Evolutionary conservation across 2,113 vertebrate species (phyloP), one percentile per base, ranked within the genome.

Genomic region (Paratilapia polleni): DNA sequence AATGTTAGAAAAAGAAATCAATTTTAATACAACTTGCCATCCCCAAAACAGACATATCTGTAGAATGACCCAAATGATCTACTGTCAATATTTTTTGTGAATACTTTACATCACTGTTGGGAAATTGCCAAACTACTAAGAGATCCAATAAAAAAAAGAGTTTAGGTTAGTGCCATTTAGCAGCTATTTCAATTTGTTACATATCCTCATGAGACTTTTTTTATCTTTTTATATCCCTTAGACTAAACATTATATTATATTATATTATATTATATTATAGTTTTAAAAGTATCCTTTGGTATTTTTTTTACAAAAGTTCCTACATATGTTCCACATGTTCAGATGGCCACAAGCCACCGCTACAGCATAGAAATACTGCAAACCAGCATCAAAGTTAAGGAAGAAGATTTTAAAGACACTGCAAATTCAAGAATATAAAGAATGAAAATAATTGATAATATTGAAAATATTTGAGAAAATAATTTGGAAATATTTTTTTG

Each of bases 281-380:
- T 8, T 17, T 43, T 47, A 17, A 68, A 68, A 43, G 38, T 47
- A 26, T 7, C 43, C 22, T 68, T 26, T 26, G 5, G 26, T 68
- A 62, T 36, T 62, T 31, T 62, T 11, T 36, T 11, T n/a, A n/a
- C 22, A 68, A 19, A 47, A 4, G 13, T 47, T 47, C 13, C 43
- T 14, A 14, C 43, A 5, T 36, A 8, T 47, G 22, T 70, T 70
- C 9, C 43, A 28, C 15, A 12, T 49, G 66, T n/a, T n/a, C 7
- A 20, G 52, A 54, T 20, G 3, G 19, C 20, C 52, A 56, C 20
- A n/a, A 56, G 52, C 4, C 52, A 56, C 52, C 10, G 15, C 15
- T 0, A 28, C 0, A 1, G 19, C 64, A 68, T 0, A 47, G 63
- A 68, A 47, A 47, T 19, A 0, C 38, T 24, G n/a, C 38, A 68